Conservation (phyloP, 35 echinoderm and acorn worm genomes). For the Patiria miniata region DNA sequence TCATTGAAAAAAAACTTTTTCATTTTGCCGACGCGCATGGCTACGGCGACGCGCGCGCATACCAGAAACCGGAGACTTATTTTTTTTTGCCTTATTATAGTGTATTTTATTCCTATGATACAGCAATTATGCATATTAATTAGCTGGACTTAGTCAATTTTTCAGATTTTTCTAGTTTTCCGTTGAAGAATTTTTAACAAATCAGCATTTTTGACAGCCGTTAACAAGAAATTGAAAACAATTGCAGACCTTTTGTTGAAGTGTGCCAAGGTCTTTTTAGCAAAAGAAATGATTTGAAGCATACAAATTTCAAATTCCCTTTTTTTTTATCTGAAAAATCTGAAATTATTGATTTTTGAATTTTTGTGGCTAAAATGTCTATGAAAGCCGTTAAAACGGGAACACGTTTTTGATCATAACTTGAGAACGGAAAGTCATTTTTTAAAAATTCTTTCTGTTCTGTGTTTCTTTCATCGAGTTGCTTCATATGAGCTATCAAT, state of each 20-base stretch:
- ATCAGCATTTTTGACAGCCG: background rate
- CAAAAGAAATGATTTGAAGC: background rate
- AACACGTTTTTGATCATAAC: constrained; percentile 4
- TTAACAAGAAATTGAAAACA: background rate
- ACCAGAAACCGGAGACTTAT: too few species aligned
- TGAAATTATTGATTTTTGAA: too few species aligned
- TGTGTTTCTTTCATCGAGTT: constrained; percentile 23
- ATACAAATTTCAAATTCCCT: background rate
- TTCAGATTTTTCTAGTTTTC: background rate
- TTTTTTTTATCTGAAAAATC: too few species aligned
- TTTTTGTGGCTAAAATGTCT: constrained; percentile 39
- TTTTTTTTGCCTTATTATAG: too few species aligned
- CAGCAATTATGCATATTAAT: constrained; percentile 48
- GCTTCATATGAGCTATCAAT: background rate
- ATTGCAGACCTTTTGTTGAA: background rate
- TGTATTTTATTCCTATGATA: background rate
- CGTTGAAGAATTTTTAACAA: background rate
- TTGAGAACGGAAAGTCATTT: constrained; percentile 18
- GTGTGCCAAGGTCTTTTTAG: background rate
- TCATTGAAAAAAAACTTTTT: too few species aligned
- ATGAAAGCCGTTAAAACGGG: background rate
- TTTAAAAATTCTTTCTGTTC: constrained; percentile 8
- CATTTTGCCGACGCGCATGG: too few species aligned
- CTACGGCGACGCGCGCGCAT: too few species aligned
- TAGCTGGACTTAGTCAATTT: constrained; percentile 48